These are phyloP conservation scores for Herpetotheres cachinnans DNA, from an alignment of 2,113 vertebrate genomes.

Conservation along the genomic window DNA sequence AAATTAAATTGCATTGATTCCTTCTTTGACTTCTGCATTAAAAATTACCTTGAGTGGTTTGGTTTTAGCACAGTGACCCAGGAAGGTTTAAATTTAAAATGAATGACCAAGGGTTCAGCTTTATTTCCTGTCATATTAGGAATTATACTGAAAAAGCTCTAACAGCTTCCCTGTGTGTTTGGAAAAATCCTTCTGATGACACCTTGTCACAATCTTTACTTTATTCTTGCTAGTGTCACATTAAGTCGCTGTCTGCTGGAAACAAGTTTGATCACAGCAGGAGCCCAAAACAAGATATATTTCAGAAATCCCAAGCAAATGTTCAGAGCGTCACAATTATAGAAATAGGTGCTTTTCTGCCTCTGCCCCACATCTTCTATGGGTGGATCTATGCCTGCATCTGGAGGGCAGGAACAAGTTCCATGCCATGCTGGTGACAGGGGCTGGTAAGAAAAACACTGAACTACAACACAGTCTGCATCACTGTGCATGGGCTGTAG, in stretches of 20 bases:
- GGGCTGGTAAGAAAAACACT: background rate
- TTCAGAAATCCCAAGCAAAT: background rate
- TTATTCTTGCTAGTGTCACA: background rate
- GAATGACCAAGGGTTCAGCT: background rate
- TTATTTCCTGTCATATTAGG: background rate
- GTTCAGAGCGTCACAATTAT: background rate
- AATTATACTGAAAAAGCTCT: background rate
- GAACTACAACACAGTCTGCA: background rate
- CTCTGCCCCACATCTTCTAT: background rate
- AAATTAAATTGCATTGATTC: background rate
- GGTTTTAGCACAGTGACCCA: background rate
- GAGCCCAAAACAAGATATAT: background rate
- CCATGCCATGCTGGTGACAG: background rate
- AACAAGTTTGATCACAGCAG: background rate
- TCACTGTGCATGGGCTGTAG: background rate
- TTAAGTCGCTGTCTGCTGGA: background rate
- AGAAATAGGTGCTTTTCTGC: background rate
- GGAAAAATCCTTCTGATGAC: background rate
- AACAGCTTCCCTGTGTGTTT: background rate
- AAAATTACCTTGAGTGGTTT: background rate
- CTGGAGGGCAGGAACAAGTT: background rate
- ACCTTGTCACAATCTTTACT: constrained; percentile 5
- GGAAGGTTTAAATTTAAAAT: constrained; percentile 19
- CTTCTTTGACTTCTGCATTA: background rate
- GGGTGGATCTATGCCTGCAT: background rate